phyloP scores from a whole-genome alignment of 2,888 invertebrate genomes.

The Drosophila percnosoma region DNA sequence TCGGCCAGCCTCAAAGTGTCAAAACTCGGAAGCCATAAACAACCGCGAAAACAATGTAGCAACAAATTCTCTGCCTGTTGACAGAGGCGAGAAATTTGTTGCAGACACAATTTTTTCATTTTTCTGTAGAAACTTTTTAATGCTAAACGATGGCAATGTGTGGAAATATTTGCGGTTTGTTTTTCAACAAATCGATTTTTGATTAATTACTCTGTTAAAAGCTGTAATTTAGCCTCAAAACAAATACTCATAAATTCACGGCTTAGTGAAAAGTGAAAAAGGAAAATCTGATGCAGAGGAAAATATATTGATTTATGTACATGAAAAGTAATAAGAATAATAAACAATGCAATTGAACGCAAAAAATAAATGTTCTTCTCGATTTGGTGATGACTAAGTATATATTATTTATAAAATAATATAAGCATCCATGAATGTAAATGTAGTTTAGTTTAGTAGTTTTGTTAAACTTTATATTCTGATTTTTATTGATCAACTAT shows the following conservation, averaged over 20 bases:
- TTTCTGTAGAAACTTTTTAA: not conserved
- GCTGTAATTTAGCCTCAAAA: slow-evolving; percentile 2
- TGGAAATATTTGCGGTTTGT: slow-evolving; percentile 11
- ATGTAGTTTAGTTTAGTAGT: not conserved
- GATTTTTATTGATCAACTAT: not conserved
- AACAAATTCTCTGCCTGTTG: slow-evolving; percentile 29
- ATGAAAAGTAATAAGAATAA: not conserved
- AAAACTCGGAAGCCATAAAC: slow-evolving; percentile 50
- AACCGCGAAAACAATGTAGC: slow-evolving; percentile 28
- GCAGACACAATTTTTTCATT: slow-evolving; percentile 1
- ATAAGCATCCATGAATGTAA: not conserved
- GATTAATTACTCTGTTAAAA: slow-evolving; percentile 23
- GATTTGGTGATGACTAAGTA: not conserved
- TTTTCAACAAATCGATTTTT: slow-evolving; percentile 21
- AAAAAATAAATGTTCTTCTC: not conserved
- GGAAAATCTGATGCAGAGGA: not conserved
- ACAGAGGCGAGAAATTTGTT: slow-evolving; percentile 34
- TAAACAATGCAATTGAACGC: not conserved
- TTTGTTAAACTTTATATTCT: not conserved
- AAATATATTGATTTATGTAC: not conserved
- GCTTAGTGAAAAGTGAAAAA: not conserved
- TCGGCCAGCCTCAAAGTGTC: slow-evolving; percentile 54
- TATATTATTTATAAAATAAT: not conserved
- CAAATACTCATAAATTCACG: not conserved
- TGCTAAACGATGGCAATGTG: not conserved